Percentiles rank a stretch among this genome's conserved stretches.
Conservation (phyloP, 2,797 vertebrate genomes). For the Danio jaintianensis region DNA sequence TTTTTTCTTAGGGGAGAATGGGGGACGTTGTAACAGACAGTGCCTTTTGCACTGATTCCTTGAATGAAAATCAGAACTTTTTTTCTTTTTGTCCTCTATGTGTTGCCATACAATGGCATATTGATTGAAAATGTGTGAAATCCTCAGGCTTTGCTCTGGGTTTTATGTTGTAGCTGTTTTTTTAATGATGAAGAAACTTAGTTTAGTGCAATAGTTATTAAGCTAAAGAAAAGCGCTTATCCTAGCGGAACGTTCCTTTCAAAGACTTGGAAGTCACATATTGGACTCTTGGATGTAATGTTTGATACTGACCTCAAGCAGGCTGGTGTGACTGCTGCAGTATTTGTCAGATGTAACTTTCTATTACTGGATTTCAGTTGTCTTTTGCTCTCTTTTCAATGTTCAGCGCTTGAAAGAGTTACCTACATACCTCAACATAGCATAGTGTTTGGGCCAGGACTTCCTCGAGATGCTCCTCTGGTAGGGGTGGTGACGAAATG, state of each 20-base stretch:
- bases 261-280: slow-evolving; percentile 55
- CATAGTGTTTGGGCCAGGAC: slow-evolving; percentile 50
- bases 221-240: slow-evolving; percentile 32
- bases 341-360: slow-evolving; percentile 52
- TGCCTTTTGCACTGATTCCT: slow-evolving; percentile 82
- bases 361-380: slow-evolving; percentile 55
- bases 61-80: slow-evolving; percentile 77
- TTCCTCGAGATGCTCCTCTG: slow-evolving; percentile 56
- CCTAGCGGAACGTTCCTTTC: slow-evolving; percentile 51
- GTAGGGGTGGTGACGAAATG: slow-evolving; percentile 47
- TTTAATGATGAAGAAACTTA: slow-evolving; percentile 45
- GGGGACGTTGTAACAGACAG: slow-evolving; percentile 73
- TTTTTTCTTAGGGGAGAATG: slow-evolving; percentile 63
- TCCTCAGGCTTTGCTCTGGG: slow-evolving; percentile 16
- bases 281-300: slow-evolving; percentile 66
- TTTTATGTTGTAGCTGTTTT: neutral
- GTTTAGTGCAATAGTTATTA: slow-evolving; percentile 54
- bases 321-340: slow-evolving; percentile 56
- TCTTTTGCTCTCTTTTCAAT: slow-evolving; percentile 41
- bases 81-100: slow-evolving; percentile 69
- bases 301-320: slow-evolving; percentile 64
- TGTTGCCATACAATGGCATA: slow-evolving; percentile 25
- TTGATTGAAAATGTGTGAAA: slow-evolving; percentile 48
- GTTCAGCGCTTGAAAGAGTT: slow-evolving; percentile 59
- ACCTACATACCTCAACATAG: slow-evolving; percentile 62